A percentile compares a stretch with the other conserved stretches of the same genome.
Evolutionary conservation across 2,888 invertebrate species (phyloP).

Genomic region (Mallateleia sp.): DNA sequence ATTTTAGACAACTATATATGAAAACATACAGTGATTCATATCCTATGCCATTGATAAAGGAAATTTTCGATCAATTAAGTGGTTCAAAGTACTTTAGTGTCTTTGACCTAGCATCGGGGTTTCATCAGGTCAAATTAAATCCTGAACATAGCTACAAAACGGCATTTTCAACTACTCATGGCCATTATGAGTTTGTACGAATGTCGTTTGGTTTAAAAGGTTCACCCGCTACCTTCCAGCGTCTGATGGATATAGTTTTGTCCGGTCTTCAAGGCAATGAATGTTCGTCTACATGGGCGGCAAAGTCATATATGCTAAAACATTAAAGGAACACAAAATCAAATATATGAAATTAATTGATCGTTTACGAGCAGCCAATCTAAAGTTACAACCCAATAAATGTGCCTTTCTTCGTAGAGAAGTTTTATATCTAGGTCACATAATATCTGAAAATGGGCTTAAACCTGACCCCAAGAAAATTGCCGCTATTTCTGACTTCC

Average conservation of each 20-base stretch:
- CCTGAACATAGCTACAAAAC: neutral
- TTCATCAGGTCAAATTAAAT: neutral
- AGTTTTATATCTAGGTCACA: slow-evolving; percentile 79
- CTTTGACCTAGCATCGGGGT: too few relatives aligned
- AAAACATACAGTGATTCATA: neutral
- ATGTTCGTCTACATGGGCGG: slow-evolving; percentile 75
- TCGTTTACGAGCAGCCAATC: slow-evolving; percentile 64
- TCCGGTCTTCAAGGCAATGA: slow-evolving; percentile 78
- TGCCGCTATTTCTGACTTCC: neutral
- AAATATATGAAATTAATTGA: slow-evolving; percentile 66
- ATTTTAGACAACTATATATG: neutral
- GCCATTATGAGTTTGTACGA: slow-evolving; percentile 78
- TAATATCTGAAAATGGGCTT: neutral
- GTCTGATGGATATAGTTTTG: slow-evolving; percentile 82
- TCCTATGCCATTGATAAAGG: neutral
- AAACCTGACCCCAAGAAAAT: neutral
- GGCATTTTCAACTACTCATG: slow-evolving; percentile 70
- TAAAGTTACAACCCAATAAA: slow-evolving; percentile 77
- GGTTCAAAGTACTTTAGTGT: too few relatives aligned
- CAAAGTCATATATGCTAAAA: slow-evolving; percentile 62
- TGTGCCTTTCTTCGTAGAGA: slow-evolving; percentile 81
- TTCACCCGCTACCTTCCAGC: slow-evolving; percentile 83
- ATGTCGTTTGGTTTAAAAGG: slow-evolving; percentile 84
- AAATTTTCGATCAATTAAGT: too few relatives aligned
- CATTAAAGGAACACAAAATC: slow-evolving; percentile 54